These are phyloP conservation scores for Smutsia temminckii DNA, from an alignment of 2,797 vertebrate species.

Conservation along the genomic window DNA sequence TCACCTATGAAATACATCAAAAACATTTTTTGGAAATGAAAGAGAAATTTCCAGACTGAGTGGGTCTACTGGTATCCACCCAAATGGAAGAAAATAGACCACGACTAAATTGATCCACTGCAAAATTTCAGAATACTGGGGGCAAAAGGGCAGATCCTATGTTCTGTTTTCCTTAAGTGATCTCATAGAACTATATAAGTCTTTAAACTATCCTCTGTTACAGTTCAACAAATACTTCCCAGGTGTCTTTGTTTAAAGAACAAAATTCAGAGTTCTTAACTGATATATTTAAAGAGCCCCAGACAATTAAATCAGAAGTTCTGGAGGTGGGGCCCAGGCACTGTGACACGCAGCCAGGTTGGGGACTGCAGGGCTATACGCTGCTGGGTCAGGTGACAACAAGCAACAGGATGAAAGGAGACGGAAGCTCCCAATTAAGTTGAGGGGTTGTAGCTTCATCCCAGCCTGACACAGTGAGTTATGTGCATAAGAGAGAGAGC, in stretches of 20 bases:
- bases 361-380: neutral
- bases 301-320: neutral
- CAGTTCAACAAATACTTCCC: neutral
- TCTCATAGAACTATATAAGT: neutral
- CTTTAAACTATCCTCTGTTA: neutral
- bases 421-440: neutral
- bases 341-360: neutral
- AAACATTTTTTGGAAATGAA: neutral
- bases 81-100: neutral
- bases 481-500: neutral
- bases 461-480: neutral
- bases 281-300: neutral
- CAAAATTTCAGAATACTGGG: neutral
- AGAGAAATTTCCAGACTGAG: neutral
- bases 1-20: neutral
- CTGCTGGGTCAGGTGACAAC: neutral
- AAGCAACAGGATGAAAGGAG: neutral
- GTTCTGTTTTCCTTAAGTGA: neutral
- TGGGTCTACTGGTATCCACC: neutral
- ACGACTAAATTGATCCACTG: neutral
- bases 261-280: neutral
- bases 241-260: constrained; percentile 3
- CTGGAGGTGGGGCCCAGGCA: neutral
- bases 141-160: neutral
- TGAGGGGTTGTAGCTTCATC: neutral